phyloP scores from a whole-genome alignment of 2,113 vertebrate species.

The Mustela lutreola region DNA sequence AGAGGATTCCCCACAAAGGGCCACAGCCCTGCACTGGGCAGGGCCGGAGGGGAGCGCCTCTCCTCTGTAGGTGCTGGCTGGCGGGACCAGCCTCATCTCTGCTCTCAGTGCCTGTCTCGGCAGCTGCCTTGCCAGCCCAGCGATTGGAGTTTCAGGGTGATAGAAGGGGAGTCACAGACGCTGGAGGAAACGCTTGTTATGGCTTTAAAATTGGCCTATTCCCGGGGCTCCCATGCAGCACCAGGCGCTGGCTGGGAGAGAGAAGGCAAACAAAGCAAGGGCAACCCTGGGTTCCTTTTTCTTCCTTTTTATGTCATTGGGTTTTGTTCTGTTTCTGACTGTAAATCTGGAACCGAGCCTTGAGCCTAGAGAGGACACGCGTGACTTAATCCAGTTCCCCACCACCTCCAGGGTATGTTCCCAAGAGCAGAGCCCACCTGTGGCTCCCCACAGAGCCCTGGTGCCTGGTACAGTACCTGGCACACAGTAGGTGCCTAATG shows the following conservation, averaged over 20 bases:
- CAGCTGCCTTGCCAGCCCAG: not conserved
- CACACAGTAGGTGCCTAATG: not conserved
- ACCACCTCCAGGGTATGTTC: fast-evolving
- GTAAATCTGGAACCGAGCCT: not conserved
- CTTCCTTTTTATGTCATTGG: fast-evolving
- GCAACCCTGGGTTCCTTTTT: not conserved
- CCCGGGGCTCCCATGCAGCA: fast-evolving
- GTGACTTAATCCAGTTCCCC: not conserved
- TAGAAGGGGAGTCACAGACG: fast-evolving
- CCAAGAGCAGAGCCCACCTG: not conserved
- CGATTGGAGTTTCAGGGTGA: not conserved
- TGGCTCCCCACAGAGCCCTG: fast-evolving
- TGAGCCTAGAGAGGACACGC: fast-evolving
- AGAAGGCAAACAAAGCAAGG: fast-evolving
- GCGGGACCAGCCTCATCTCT: fast-evolving
- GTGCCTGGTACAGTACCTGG: not conserved
- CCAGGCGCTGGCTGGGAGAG: not conserved
- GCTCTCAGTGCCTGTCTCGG: not conserved
- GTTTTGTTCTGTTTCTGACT: not conserved
- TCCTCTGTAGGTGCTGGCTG: too few species aligned
- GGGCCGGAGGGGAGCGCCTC: fast-evolving
- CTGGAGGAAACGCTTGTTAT: fast-evolving
- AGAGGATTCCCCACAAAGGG: fast-evolving
- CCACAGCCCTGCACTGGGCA: fast-evolving
- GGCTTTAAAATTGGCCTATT: not conserved